Evolutionary conservation across 2,113 vertebrate genomes (phyloP).

Genomic region (Stigmatopora argus): DNA sequence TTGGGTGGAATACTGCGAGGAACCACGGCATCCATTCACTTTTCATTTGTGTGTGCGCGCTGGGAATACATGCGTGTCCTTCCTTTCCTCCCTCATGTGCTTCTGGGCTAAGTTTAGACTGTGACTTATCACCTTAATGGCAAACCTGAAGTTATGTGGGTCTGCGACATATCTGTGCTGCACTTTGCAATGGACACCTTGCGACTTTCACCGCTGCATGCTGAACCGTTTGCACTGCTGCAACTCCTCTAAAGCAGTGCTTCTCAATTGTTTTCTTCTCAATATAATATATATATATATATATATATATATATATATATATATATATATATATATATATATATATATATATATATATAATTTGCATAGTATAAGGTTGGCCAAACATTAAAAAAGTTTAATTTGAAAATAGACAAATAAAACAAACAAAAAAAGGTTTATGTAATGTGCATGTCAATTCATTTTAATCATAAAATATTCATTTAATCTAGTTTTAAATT

Average conservation of each 20-base stretch:
- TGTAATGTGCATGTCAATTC: no score
- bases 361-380: no score
- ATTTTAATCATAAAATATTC: no score
- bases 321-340: no score
- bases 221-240: not conserved
- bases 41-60: conserved; percentile 1
- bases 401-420: no score
- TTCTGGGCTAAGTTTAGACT: conserved; percentile 54
- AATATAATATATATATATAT: no score
- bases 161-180: conserved; percentile 39
- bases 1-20: conserved; percentile 39
- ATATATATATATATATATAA: no score
- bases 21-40: conserved; percentile 31
- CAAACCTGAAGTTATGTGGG: conserved; percentile 31
- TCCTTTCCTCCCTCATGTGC: conserved; percentile 33
- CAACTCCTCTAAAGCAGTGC: not conserved
- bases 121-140: conserved; percentile 52
- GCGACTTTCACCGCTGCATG: conserved; percentile 13
- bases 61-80: conserved; percentile 10
- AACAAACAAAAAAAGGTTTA: no score
- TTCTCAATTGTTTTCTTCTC: not conserved
- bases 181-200: conserved; percentile 19
- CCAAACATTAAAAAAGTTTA: no score
- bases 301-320: no score
- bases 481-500: no score